phyloP scores from a whole-genome alignment of 2,888 invertebrate species.

The Fissipunctia ypsillon region DNA sequence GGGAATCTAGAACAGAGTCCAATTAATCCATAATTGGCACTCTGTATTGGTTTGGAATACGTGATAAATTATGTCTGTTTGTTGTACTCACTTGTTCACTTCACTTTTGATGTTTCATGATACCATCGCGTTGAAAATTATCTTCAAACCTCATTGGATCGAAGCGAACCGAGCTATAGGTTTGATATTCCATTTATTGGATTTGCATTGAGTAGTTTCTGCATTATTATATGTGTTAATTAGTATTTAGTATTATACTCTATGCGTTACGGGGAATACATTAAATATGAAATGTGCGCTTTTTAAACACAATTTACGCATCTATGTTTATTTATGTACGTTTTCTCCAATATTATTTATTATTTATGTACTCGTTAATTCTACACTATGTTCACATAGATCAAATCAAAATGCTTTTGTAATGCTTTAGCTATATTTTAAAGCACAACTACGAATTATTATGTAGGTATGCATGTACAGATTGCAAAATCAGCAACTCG shows the following conservation, averaged over 20 bases:
- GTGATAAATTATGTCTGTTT: conserved; percentile 48
- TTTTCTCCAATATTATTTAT: conserved; percentile 28
- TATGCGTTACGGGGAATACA: conserved; percentile 66
- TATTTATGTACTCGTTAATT: conserved; percentile 29
- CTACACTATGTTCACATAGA: conserved; percentile 17
- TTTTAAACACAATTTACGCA: conserved; percentile 47
- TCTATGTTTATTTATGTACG: conserved; percentile 29
- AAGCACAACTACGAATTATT: conserved; percentile 14
- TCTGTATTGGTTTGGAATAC: conserved; percentile 39
- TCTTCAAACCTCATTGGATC: conserved; percentile 82
- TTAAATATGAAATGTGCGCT: conserved; percentile 53
- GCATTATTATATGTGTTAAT: conserved; percentile 73
- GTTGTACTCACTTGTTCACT: conserved; percentile 76
- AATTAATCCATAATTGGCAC: conserved; percentile 48
- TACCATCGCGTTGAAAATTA: conserved; percentile 84
- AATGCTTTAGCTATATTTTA: conserved; percentile 32
- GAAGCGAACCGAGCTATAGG: conserved; percentile 89
- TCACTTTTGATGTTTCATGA: conserved; percentile 89
- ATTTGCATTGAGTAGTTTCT: conserved; percentile 85
- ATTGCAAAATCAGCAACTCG: neutral
- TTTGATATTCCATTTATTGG: conserved; percentile 88
- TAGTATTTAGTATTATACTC: conserved; percentile 61
- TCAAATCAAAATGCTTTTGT: conserved; percentile 42
- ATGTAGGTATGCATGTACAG: conserved; percentile 27
- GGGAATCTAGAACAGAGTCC: conserved; percentile 47